These are phyloP conservation scores for Mythimna pallens DNA, from an alignment of 2,888 invertebrate species.

Conservation along the genomic window DNA sequence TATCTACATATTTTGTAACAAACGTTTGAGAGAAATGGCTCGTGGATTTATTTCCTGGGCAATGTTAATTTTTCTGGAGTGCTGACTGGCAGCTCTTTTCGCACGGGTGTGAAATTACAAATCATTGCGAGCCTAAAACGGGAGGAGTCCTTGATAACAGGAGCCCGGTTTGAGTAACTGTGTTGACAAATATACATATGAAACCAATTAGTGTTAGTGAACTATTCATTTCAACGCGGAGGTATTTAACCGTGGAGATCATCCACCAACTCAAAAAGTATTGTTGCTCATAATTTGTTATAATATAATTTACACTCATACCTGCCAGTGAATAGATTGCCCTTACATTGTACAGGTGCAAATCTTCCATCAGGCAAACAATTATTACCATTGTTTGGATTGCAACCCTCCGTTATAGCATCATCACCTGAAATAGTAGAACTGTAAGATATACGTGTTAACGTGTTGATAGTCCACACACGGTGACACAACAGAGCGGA, in stretches of 20 bases:
- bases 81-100: not conserved
- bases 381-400: slow-evolving; percentile 73
- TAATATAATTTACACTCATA: slow-evolving; percentile 66
- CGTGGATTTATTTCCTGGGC: too few relatives aligned
- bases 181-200: not conserved
- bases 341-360: slow-evolving; percentile 93
- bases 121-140: not conserved
- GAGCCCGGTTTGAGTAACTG: not conserved
- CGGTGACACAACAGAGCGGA: slow-evolving; percentile 18
- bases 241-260: slow-evolving; percentile 6
- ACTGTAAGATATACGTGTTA: not conserved
- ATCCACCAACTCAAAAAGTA: not conserved
- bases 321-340: slow-evolving; percentile 91
- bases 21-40: too few relatives aligned
- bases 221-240: not conserved
- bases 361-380: slow-evolving; percentile 91
- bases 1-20: too few relatives aligned
- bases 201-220: not conserved
- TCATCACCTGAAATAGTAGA: slow-evolving; percentile 15
- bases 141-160: not conserved
- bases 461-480: not conserved
- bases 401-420: slow-evolving; percentile 67
- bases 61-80: too few relatives aligned
- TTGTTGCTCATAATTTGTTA: slow-evolving; percentile 14
- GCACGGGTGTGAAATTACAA: not conserved